These are phyloP conservation scores for Tonatia bakeri DNA, from an alignment of 2,113 vertebrate genomes.

Conservation along the genomic window DNA sequence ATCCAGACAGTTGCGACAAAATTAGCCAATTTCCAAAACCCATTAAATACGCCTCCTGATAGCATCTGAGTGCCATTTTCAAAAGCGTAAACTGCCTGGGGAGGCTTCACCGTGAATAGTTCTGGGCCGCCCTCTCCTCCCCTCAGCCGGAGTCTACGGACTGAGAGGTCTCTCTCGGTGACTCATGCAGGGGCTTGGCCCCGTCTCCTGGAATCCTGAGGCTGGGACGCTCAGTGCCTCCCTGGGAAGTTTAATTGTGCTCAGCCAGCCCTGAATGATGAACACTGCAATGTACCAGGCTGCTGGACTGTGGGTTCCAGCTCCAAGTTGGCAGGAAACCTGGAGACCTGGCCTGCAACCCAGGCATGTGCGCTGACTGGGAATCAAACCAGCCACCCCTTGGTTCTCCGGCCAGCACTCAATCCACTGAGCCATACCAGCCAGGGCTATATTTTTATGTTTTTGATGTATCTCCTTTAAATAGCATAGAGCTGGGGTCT, in stretches of 20 bases:
- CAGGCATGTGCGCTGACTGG: too few relatives aligned
- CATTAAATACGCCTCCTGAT: conserved; percentile 64
- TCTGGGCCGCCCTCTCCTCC: background rate
- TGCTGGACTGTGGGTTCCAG: background rate
- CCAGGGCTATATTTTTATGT: background rate
- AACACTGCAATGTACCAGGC: background rate
- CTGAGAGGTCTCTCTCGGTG: background rate
- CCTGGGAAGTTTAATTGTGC: background rate
- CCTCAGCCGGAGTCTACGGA: background rate
- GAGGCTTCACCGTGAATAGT: background rate
- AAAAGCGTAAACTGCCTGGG: background rate
- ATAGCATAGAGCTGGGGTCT: background rate
- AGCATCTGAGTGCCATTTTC: conserved; percentile 62
- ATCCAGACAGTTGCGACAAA: conserved; percentile 50
- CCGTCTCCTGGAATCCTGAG: background rate
- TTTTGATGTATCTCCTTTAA: background rate
- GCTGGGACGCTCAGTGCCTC: background rate
- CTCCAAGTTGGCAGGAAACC: background rate
- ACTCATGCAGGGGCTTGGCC: background rate
- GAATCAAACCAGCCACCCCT: too few relatives aligned
- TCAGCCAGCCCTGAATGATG: background rate
- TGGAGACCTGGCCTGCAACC: too few relatives aligned
- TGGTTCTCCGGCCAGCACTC: too few relatives aligned
- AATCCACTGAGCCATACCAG: too few relatives aligned
- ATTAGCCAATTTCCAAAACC: conserved; percentile 76